These are phyloP conservation scores for Chloropsis hardwickii DNA, from an alignment of 2,113 vertebrate species.

Conservation along the genomic window DNA sequence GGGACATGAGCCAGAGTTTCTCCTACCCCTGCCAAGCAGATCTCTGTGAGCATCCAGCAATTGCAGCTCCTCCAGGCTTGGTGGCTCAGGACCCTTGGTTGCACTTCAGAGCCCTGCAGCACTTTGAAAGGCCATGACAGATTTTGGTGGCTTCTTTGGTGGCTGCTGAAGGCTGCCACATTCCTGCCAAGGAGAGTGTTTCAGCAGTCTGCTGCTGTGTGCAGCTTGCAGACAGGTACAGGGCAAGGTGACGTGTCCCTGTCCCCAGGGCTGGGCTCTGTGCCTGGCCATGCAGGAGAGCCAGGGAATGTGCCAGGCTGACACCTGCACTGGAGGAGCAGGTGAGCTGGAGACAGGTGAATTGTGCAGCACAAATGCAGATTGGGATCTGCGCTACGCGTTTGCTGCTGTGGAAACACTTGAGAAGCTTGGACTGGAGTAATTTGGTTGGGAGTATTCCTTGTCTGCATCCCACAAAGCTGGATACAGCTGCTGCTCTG, in stretches of 20 bases:
- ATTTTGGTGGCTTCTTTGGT: background rate
- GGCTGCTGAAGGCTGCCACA: background rate
- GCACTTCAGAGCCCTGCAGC: background rate
- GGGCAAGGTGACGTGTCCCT: background rate
- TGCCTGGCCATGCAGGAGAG: background rate
- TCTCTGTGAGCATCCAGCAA: background rate
- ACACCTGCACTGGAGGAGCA: background rate
- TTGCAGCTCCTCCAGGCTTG: background rate
- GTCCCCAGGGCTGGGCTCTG: background rate
- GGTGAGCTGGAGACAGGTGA: background rate
- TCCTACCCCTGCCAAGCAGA: background rate
- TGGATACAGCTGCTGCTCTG: background rate
- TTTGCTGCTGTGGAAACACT: background rate
- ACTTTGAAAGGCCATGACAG: background rate
- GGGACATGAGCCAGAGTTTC: accelerated
- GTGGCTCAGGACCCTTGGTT: background rate
- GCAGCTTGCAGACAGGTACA: accelerated
- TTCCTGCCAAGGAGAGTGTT: background rate
- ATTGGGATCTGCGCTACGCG: background rate
- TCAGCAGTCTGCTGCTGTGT: background rate
- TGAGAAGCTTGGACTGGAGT: background rate
- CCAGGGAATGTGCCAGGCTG: background rate
- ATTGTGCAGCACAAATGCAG: background rate
- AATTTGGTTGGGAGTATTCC: background rate
- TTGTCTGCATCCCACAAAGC: background rate